These are phyloP conservation scores for Monochamus alternatus DNA, from an alignment of 2,888 invertebrate species.

Conservation along the genomic window DNA sequence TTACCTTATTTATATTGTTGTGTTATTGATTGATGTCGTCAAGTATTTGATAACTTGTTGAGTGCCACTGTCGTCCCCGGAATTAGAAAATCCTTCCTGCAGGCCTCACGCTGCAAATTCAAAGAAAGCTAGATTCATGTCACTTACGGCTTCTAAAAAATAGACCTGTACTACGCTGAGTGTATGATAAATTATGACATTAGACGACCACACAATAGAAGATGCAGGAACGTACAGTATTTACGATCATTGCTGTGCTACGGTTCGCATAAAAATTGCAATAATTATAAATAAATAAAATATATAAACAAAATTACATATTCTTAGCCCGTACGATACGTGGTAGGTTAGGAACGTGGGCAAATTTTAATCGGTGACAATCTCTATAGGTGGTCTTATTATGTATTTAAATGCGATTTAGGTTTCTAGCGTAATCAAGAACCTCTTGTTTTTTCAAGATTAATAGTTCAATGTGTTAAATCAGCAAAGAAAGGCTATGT, in stretches of 20 bases:
- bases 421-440: constrained; percentile 5
- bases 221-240: constrained; percentile 58
- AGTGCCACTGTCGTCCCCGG: background rate
- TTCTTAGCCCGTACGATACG: constrained; percentile 54
- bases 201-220: constrained; percentile 56
- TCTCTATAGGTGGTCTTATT: constrained; percentile 34
- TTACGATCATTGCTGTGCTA: constrained; percentile 63
- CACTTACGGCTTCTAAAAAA: constrained; percentile 37
- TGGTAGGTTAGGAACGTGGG: constrained; percentile 62
- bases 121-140: constrained; percentile 33
- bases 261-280: constrained; percentile 67
- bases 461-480: too few relatives aligned
- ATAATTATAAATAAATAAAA: constrained; percentile 63
- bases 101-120: constrained; percentile 31
- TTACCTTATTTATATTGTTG: too few relatives aligned
- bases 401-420: constrained; percentile 20
- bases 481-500: too few relatives aligned
- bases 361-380: constrained; percentile 56
- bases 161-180: constrained; percentile 47
- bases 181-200: constrained; percentile 51
- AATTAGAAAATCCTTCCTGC: constrained; percentile 30
- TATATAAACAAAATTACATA: constrained; percentile 51
- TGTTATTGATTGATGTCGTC: background rate
- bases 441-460: background rate
- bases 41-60: background rate